Evolutionary conservation across 2,113 vertebrate genomes (phyloP), one percentile per base, ranked within the genome.

Genomic region (zebrafish (Danio rerio)): DNA sequence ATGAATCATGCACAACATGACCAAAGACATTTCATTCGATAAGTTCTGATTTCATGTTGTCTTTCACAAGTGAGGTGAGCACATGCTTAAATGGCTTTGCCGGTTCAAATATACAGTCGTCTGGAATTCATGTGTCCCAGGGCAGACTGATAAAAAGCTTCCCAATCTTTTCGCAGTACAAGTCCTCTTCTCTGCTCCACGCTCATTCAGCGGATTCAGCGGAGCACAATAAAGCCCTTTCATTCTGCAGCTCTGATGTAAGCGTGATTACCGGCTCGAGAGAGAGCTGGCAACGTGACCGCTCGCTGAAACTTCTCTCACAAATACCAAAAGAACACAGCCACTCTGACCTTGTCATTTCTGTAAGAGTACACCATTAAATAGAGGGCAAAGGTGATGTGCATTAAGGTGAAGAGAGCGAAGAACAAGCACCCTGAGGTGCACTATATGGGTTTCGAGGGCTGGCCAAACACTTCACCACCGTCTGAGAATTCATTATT

Each of bases 171-270:
- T 84, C n/a, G 15, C 53, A 55, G 71, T 53, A 52, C 45, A 77
- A 50, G 47, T 83, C 62, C 78, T 78, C 61, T 66, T 66, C 70
- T 53, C 66, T 42, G 20, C 59, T 58, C 49, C 16, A 55, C 53
- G 68, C 75, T 79, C 74, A 78, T 81, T 43, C 66, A 73, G 72
- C 13, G 52, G 66, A 78, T 83, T 85, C 70, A 82, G 47, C n/a
- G 1, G 16, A 78, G 80, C 58, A 85, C 85, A 87, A 88, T 74
- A 69, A 58, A 13, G 69, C 45, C 50, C 73, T 85, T 87, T 80
- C 76, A 85, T 69, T 52, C 31, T 81, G 40, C 49, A 66, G 74
- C 49, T 69, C 20, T 78, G 58, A 49, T 70, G 62, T 20, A 70
- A 78, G 76, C 53, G 63, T 83, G 78, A 86, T 86, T 80, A 59